Evolutionary conservation across 2,113 vertebrate species (phyloP), one percentile per base, ranked within the genome.

Genomic region (Blennius ocellaris): DNA sequence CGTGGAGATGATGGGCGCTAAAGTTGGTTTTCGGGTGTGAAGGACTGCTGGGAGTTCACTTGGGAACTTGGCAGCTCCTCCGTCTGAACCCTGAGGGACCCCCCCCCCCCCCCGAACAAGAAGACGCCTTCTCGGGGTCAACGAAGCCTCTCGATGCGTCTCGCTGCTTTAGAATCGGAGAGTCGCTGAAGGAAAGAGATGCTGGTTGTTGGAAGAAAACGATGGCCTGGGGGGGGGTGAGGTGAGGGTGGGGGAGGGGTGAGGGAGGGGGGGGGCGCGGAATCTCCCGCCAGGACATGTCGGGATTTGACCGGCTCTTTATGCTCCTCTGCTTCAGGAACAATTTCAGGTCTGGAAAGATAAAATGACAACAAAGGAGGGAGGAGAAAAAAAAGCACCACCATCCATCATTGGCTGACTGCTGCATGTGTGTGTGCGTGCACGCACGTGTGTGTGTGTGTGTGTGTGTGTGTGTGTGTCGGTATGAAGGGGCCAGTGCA

Each of bases 401-500:
- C 16, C 0, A 62, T 83, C 80, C 69, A 57, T 85, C 84, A 73
- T 55, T 54, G 3, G 39, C 51, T 61, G 61, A 72, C 73, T 58
- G 14, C 14, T 17, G 61, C 21, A 2, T 38, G 8, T 12, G 55
- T 52, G 41, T 59, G 37, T 41, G 55, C 37, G 72, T 69, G 62
- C 15, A 56, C 21, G 3, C 30, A 6, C 10, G 55, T 52, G 41
- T 59, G 37, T 41, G 55, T 40, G 72, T 69, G 62, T 17, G 61
- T 37, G 3, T 38, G 8, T 12, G 55, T 52, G 41, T 59, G 37
- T 41, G 55, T 40, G 72, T 69, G 62, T 62, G 76, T 62, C 65
- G 65, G 81, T 77, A 63, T 81, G 66, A 17, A 11, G 11, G 69
- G 71, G 68, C 90, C 79, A 87, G 90, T 91, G 86, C 79, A 89